phyloP scores from a whole-genome alignment of 2,113 vertebrate species.

The Cranoglanis bouderius region DNA sequence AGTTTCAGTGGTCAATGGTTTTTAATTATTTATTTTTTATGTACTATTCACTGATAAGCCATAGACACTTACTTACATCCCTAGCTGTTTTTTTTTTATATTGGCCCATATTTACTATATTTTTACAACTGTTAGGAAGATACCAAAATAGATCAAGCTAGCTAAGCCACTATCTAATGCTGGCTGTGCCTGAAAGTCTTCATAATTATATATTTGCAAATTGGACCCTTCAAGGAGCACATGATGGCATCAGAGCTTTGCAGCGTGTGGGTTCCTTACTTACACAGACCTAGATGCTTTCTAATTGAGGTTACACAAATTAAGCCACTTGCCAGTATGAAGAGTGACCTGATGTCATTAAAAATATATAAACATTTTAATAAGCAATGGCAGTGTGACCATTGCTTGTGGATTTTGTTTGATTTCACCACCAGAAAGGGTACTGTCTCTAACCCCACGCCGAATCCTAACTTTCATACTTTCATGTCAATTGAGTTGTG shows the following conservation, averaged over 20 bases:
- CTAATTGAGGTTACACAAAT: not conserved
- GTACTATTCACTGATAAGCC: not conserved
- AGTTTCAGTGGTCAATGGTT: not conserved
- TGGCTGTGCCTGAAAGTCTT: not conserved
- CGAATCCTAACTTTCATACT: not conserved
- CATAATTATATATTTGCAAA: not conserved
- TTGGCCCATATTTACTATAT: not conserved
- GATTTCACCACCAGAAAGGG: not conserved
- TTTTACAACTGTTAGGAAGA: not conserved
- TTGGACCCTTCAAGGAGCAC: not conserved
- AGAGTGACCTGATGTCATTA: not conserved
- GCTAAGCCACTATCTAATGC: not conserved
- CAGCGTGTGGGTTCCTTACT: not conserved
- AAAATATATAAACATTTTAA: not conserved
- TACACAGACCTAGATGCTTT: not conserved
- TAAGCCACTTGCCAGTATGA: not conserved
- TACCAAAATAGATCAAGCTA: not conserved
- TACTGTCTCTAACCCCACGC: not conserved
- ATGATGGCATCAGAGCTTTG: not conserved
- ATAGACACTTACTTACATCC: not conserved
- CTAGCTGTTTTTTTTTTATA: not conserved
- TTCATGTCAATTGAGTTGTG: not conserved
- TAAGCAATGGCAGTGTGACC: not conserved
- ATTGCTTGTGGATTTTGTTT: not conserved
- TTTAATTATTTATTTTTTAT: not conserved